Evolutionary conservation across 2,113 vertebrate species (phyloP), one percentile per base, ranked within the genome.

Genomic region (Ptychochromis oligacanthus): DNA sequence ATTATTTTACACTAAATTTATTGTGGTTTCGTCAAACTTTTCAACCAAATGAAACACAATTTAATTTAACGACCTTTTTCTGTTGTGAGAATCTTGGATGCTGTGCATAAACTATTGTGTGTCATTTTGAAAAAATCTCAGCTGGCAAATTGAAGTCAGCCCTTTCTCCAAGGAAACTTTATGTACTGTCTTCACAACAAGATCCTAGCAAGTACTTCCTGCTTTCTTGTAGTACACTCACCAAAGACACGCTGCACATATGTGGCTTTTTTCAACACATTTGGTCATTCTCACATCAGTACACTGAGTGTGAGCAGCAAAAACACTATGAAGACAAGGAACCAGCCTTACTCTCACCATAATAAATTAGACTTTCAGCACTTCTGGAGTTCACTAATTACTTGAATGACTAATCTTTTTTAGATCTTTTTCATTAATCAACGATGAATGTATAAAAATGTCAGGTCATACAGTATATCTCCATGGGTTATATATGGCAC

Each of bases 81-180:
- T 49, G 17, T 34, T 79, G 52, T 77, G 28, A 58, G 12, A 15
- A 82, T 43, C 13, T 74, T 74, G 70, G n/a, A 17, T 31, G 31
- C 31, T 61, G 28, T 54, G 60, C 22, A 67, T 59, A 20, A 70
- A 55, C 3, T n/a, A 22, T 3, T 62, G 34, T 40, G 74, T 61
- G 15, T 67, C 12, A 75, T 75, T 24, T 15, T 54, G n/a, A 75
- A 56, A 4, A 60, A 52, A 80, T 75, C 55, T 75, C 10, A 75
- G 9, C 36, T 74, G 59, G 8, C 49, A 86, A 86, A 82, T 76
- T 40, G 15, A 88, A 82, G 20, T 65, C 75, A 84, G 60, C 17
- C 61, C 22, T 80, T 38, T 52, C 49, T 24, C 43, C 3, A 20
- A 36, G 7, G 49, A 59, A 80, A 26, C 3, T 49, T 49, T 28